Conservation (phyloP, 53 echinoderm and acorn worm genomes). For the Crossaster papposus region DNA sequence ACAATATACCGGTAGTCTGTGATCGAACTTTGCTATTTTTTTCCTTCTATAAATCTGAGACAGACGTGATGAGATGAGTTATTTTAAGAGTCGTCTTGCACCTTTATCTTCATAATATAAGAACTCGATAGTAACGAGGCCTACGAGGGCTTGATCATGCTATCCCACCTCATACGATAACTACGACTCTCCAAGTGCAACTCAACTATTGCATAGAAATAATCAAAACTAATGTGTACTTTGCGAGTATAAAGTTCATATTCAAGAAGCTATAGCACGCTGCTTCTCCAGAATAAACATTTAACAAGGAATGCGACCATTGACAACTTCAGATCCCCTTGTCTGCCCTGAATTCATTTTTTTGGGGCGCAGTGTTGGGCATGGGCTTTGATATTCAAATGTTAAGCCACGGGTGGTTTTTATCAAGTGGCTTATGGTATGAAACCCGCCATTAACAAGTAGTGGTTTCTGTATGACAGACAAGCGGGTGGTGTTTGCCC, state of each 20-base stretch:
- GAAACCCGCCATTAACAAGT: not conserved
- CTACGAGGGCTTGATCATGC: not conserved
- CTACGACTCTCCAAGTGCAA: slow-evolving; percentile 17
- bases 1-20: too few relatives aligned
- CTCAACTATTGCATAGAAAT: not conserved
- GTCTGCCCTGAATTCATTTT: not conserved
- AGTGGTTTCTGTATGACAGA: too few relatives aligned
- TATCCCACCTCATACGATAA: not conserved
- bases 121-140: too few relatives aligned
- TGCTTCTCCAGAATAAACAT: slow-evolving; percentile 31
- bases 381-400: too few relatives aligned
- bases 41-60: too few relatives aligned
- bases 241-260: slow-evolving; percentile 22
- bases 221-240: slow-evolving; percentile 3
- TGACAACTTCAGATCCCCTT: not conserved
- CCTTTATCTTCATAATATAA: too few relatives aligned
- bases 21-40: too few relatives aligned
- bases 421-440: not conserved
- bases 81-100: too few relatives aligned
- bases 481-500: too few relatives aligned
- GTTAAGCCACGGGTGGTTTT: not conserved
- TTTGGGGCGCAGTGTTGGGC: not conserved
- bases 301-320: not conserved
- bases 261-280: not conserved
- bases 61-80: too few relatives aligned